Percentiles rank a stretch among this genome's conserved stretches.
These are phyloP conservation scores for Pipistrellus kuhlii DNA, from an alignment of 2,797 vertebrate genomes.

Conservation along the genomic window DNA sequence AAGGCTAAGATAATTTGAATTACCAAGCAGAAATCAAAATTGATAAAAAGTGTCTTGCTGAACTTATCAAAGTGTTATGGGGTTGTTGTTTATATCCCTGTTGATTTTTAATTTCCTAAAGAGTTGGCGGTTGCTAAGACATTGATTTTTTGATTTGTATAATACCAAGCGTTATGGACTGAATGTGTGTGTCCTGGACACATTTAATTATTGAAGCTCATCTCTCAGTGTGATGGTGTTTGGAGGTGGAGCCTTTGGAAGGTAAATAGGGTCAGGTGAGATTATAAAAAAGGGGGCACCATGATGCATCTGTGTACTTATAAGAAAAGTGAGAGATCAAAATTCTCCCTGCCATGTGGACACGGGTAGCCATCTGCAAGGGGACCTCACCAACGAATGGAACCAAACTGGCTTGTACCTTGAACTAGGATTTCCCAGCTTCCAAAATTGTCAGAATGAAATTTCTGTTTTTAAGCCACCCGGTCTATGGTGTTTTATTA, in stretches of 20 bases:
- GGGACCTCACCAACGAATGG: neutral
- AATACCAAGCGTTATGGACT: neutral
- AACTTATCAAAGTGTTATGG: neutral
- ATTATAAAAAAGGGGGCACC: neutral
- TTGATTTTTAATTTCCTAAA: slow-evolving; percentile 37
- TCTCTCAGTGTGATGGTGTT: neutral
- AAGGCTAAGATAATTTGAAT: neutral
- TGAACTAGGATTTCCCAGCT: neutral
- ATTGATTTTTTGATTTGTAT: slow-evolving; percentile 10
- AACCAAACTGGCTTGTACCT: neutral
- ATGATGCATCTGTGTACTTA: neutral
- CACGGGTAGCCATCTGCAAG: neutral
- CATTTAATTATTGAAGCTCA: neutral
- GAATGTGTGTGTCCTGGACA: neutral
- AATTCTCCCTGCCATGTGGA: neutral
- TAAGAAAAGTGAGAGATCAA: neutral
- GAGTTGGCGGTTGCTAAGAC: neutral
- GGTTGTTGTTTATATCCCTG: neutral
- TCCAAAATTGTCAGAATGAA: neutral
- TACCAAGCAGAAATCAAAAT: slow-evolving; percentile 37
- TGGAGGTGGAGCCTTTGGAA: neutral
- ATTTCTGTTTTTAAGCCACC: neutral
- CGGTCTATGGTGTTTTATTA: neutral
- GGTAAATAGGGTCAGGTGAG: neutral
- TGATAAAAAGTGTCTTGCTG: neutral